Evolutionary conservation across 1,140 invertebrate genomes (phyloP), one percentile per base, ranked within the genome.

Genomic region (Scaptomyza montana): DNA sequence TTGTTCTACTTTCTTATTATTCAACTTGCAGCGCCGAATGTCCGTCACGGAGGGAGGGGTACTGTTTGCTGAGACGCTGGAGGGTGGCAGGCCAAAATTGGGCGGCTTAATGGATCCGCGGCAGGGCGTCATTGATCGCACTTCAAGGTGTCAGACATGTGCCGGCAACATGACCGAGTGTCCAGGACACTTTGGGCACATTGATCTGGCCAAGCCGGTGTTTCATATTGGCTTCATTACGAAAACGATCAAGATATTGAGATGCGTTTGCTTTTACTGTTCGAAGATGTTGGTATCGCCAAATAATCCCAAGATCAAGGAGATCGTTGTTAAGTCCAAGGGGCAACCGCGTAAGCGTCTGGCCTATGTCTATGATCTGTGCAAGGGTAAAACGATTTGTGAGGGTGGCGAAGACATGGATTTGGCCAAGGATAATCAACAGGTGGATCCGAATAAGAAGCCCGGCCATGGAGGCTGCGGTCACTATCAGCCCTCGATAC

Each of bases 131-230:
- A 97, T 99, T 21, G 99, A 99, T 90, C 94, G 98, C 75, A 95
- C 95, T 74, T 97, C 97, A 16, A 94, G 98, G 51, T 99, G 99
- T 92, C 98, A 99, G 92, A 99, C 99, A 0, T 99, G 99, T 93
- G 98, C 98, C 55, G 98, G 96, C 21, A 99, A 98, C 84, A 98
- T 99, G 97, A 96, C 97, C 2, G 98, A 99, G 92, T 99, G 99
- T 93, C 98, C 98, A 13, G 99, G 99, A 1, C 99, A 99, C 92
- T 99, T 99, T 94, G 99, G 98, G n/a, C 99, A 99, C 92, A 97
- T 99, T 74, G 98, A 99, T 92, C 93, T 99, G 54, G 96, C 98
- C 0, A 99, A 99, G 92, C 99, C 99, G 21, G 99, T 99, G 3
- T 99, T 98, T 93, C 98, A 99, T 92, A 96, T 99, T 91, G 99